Conservation (phyloP, 2,797 vertebrate species). For the Etheostoma nigrum region DNA sequence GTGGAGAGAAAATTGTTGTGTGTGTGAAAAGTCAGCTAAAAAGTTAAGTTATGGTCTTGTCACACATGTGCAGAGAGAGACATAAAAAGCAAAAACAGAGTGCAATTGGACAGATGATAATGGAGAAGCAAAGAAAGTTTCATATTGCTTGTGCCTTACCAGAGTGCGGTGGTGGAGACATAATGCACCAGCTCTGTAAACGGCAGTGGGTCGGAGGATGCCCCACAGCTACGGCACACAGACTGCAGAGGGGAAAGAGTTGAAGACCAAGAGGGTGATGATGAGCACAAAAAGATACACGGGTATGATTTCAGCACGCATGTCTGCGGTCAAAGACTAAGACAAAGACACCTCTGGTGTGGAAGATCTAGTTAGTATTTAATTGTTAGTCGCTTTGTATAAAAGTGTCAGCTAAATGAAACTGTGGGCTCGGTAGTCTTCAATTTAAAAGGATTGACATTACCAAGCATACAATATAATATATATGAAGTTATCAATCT, state of each 20-base stretch:
- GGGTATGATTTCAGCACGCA: constrained; percentile 23
- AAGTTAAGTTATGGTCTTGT: constrained; percentile 21
- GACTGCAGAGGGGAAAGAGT: constrained; percentile 81
- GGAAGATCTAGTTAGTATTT: too few species aligned
- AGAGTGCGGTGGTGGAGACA: constrained; percentile 96
- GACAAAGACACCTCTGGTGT: too few species aligned
- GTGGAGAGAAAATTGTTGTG: neutral
- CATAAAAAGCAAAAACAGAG: constrained; percentile 16
- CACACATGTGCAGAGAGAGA: constrained; percentile 24
- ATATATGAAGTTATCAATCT: constrained; percentile 28
- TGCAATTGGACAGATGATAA: constrained; percentile 17
- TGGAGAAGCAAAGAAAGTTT: constrained; percentile 27
- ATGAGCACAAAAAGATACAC: constrained; percentile 17
- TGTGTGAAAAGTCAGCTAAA: constrained; percentile 12
- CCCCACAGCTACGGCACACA: constrained; percentile 95
- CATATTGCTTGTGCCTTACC: constrained; percentile 85
- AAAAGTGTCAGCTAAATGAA: neutral
- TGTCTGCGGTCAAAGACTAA: constrained; percentile 32
- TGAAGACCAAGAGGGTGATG: neutral
- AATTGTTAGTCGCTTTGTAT: too few species aligned
- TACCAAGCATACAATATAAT: constrained; percentile 18
- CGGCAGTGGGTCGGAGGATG: constrained; percentile 96
- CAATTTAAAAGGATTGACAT: constrained; percentile 17
- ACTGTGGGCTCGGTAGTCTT: neutral
- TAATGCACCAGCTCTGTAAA: constrained; percentile 98